Conservation (phyloP, 2,113 vertebrate species). For the Atlantisia rogersi region DNA sequence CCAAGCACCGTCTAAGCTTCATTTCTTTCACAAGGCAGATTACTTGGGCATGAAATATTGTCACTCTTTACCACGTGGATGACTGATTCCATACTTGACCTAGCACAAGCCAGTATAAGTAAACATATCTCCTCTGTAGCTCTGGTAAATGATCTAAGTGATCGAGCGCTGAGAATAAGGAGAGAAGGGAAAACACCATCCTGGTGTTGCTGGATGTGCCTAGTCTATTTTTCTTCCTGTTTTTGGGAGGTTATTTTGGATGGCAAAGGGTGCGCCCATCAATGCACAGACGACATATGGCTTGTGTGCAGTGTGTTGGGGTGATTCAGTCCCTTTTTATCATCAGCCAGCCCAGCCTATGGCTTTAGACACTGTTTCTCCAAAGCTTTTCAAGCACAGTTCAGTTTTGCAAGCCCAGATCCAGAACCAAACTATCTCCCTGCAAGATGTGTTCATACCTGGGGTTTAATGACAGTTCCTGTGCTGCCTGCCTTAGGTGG, state of each 20-base stretch:
- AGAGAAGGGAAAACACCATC: background rate
- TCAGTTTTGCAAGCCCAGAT: background rate
- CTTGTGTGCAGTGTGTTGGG: rapidly evolving
- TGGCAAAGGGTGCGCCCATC: background rate
- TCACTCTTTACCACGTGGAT: background rate
- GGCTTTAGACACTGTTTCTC: background rate
- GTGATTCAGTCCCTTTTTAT: background rate
- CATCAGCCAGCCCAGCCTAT: background rate
- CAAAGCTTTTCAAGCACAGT: background rate
- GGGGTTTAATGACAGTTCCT: rapidly evolving
- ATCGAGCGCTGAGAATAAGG: background rate
- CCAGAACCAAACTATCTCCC: rapidly evolving
- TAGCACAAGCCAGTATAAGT: background rate
- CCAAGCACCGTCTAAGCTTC: background rate
- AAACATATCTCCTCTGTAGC: background rate
- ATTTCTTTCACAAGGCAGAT: background rate
- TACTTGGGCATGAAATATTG: background rate
- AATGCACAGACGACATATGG: rapidly evolving
- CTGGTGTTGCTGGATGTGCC: background rate
- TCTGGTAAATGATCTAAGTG: background rate
- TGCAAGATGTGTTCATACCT: rapidly evolving
- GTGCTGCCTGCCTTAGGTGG: rapidly evolving
- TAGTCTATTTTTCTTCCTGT: background rate
- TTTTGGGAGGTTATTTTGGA: background rate
- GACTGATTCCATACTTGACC: constrained; percentile 4